Evolutionary conservation across 2,888 invertebrate species (phyloP).

Genomic region (Muschampia plurimacula): DNA sequence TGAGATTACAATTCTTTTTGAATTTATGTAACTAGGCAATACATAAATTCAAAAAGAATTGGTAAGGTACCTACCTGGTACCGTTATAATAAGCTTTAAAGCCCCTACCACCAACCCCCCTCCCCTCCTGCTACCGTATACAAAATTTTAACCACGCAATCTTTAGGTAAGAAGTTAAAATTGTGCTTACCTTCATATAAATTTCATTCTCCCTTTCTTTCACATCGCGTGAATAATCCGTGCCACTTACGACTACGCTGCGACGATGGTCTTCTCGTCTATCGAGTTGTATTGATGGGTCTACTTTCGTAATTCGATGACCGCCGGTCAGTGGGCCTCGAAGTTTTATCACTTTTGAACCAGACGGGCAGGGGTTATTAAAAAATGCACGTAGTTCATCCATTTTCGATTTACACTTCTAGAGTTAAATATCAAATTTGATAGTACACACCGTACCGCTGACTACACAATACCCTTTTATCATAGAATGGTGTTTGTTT

Average conservation of each 20-base stretch:
- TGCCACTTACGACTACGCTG: slow-evolving; percentile 62
- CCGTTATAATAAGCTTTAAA: too few relatives aligned
- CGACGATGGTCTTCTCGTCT: slow-evolving; percentile 68
- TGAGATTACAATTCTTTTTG: too few relatives aligned
- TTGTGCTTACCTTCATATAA: slow-evolving; percentile 63
- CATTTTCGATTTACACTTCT: slow-evolving; percentile 49
- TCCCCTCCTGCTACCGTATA: too few relatives aligned
- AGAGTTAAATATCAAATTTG: neutral
- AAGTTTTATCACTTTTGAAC: slow-evolving; percentile 61
- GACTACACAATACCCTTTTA: too few relatives aligned
- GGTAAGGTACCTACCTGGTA: too few relatives aligned
- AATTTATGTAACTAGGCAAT: too few relatives aligned
- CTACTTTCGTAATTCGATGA: slow-evolving; percentile 62
- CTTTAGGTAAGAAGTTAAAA: neutral
- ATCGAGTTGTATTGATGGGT: slow-evolving; percentile 58
- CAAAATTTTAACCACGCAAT: too few relatives aligned
- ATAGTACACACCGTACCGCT: neutral
- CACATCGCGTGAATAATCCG: slow-evolving; percentile 68
- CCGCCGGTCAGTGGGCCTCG: slow-evolving; percentile 71
- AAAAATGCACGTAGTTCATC: slow-evolving; percentile 75
- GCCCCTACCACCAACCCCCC: too few relatives aligned
- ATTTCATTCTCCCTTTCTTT: slow-evolving; percentile 63
- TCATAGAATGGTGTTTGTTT: too few relatives aligned
- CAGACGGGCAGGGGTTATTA: slow-evolving; percentile 63
- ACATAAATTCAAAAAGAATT: too few relatives aligned